Conservation (phyloP, 2,797 vertebrate genomes). For the Momotus momota region DNA sequence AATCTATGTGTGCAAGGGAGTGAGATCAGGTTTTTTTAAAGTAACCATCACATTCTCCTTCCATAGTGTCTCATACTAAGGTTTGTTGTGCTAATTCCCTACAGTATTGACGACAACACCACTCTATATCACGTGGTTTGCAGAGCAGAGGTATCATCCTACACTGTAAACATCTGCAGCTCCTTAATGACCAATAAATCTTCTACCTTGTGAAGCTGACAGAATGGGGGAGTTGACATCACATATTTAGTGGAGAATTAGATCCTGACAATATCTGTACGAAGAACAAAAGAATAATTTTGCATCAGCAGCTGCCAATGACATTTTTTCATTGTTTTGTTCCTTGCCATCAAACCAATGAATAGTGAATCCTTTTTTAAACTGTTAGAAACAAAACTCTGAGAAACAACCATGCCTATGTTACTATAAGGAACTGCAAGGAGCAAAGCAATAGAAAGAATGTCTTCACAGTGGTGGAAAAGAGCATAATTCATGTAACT, state of each 20-base stretch:
- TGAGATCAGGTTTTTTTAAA: not conserved
- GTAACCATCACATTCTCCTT: not conserved
- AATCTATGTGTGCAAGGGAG: not conserved
- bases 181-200: not conserved
- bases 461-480: not conserved
- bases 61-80: rapidly evolving
- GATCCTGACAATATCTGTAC: not conserved
- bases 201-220: not conserved
- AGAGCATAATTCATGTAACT: not conserved
- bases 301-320: not conserved
- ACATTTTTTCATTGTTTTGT: not conserved
- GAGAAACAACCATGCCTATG: not conserved
- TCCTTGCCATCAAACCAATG: not conserved
- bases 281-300: not conserved
- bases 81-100: not conserved
- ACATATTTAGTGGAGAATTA: not conserved
- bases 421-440: not conserved
- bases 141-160: not conserved
- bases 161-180: not conserved
- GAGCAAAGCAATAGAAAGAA: not conserved
- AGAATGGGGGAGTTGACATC: not conserved
- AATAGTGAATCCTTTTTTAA: not conserved
- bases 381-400: not conserved
- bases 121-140: rapidly evolving
- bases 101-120: not conserved